Evolutionary conservation across 2,113 vertebrate species (phyloP), one percentile per base, ranked within the genome.

Genomic region (Chaetodon trifascialis): DNA sequence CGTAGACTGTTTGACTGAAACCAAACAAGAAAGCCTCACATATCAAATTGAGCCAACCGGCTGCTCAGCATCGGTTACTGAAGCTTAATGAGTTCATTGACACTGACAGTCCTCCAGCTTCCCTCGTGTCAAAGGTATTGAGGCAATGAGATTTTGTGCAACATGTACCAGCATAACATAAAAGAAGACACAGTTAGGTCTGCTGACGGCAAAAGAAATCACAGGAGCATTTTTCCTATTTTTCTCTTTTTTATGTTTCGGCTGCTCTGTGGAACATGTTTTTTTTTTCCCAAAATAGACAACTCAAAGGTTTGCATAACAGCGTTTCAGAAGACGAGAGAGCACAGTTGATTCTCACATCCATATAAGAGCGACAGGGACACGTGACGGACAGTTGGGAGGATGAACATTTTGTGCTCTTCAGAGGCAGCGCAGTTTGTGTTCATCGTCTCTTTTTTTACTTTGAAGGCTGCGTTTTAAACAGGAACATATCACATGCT

Each of bases 321-420:
- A 54, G 67, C 11, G 49, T 54, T 79, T 46, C 40, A 60, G 52
- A 73, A 36, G 62, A 73, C 56, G 34, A 52, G 62, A 7, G 67
- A 59, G 51, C 4, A 68, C 59, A 76, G 66, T 73, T 21, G 38
- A 65, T 59, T 65, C 59, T 84, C 60, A 62, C 71, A 78, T 78
- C 73, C 54, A 74, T 12, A 23, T 11, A 19, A 72, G 74, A 88
- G 82, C 58, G 58, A 68, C 55, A 25, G 58, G 68, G 69, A 75
- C 84, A 16, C 68, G 70, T 78, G 87, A 83, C 51, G 64, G 75
- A 79, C 87, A 84, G 77, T 59, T 83, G 80, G 80, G 4, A 62
- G 80, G 80, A 38, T 71, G 77, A 84, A 81, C 80, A 81, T 72
- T 68, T 42, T 81, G 84, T 82, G 21, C 65, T 23, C 0, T 47